Evolutionary conservation across 2,113 vertebrate species (phyloP).

Genomic region (Sceloporus tristichus): DNA sequence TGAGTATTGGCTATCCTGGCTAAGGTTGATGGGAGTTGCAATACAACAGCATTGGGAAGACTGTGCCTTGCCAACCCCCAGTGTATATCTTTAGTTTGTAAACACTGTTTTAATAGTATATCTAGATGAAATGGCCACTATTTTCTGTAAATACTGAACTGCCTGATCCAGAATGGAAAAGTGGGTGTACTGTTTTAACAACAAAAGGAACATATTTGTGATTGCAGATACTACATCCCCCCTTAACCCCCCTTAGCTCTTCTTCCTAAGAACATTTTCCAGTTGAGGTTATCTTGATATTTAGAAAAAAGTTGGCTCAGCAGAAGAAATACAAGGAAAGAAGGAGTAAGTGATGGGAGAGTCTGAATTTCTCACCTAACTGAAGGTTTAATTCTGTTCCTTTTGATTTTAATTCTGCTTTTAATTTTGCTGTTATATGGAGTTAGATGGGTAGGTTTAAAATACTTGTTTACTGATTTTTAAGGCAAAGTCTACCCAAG

Average conservation of each 20-base stretch:
- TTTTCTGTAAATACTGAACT: neutral
- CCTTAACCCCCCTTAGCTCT: neutral
- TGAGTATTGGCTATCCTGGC: too few relatives aligned
- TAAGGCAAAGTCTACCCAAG: neutral
- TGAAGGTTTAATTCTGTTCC: neutral
- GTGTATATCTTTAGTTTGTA: neutral
- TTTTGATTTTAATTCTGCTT: neutral
- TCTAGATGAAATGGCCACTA: neutral
- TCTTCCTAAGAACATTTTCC: neutral
- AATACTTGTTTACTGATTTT: too few relatives aligned
- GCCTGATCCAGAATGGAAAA: neutral
- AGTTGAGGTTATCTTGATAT: neutral
- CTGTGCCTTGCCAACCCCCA: too few relatives aligned
- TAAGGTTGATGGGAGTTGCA: too few relatives aligned
- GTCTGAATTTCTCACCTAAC: neutral
- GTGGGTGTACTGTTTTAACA: neutral
- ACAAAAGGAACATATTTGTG: neutral
- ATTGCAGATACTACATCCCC: neutral
- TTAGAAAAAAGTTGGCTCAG: neutral
- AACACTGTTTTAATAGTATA: neutral
- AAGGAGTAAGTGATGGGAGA: neutral
- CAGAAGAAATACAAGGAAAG: neutral
- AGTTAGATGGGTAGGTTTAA: neutral
- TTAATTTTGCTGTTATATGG: neutral
- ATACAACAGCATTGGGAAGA: too few relatives aligned